Percentiles rank a stretch among this genome's conserved stretches.
Evolutionary conservation across 2,888 invertebrate species (phyloP).

Genomic region (Hemaris fuciformis): DNA sequence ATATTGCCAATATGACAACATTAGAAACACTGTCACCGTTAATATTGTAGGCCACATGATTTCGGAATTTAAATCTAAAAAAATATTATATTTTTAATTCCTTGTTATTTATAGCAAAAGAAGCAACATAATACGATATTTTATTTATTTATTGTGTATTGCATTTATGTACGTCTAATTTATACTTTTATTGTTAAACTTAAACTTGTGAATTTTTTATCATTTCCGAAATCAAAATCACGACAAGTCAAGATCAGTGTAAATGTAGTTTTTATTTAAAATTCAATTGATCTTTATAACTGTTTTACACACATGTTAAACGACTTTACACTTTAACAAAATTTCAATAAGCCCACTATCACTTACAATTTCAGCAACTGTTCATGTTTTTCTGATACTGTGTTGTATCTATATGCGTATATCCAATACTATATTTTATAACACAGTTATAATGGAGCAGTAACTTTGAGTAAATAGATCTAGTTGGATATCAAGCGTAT

Average conservation of each 20-base stretch:
- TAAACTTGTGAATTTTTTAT: too few species aligned
- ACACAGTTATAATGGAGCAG: neutral
- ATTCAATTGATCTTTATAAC: too few species aligned
- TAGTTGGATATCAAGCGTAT: neutral
- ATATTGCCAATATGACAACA: conserved; percentile 46
- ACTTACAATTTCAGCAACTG: neutral
- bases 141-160: too few species aligned
- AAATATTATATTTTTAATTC: neutral
- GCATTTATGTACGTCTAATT: too few species aligned
- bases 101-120: neutral
- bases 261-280: too few species aligned
- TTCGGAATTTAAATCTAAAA: conserved; percentile 7
- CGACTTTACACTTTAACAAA: too few species aligned
- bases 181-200: too few species aligned
- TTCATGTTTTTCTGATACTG: neutral
- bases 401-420: neutral
- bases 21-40: conserved; percentile 7
- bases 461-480: neutral
- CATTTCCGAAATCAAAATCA: too few species aligned
- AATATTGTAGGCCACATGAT: conserved; percentile 27
- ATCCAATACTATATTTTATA: neutral
- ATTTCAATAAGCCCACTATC: neutral
- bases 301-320: too few species aligned
- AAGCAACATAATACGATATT: too few species aligned
- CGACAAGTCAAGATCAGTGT: too few species aligned